Percentiles rank a stretch among this genome's conserved stretches.
These are phyloP conservation scores for Anneissia japonica DNA, from an alignment of 35 echinoderm and acorn worm genomes.

Conservation along the genomic window DNA sequence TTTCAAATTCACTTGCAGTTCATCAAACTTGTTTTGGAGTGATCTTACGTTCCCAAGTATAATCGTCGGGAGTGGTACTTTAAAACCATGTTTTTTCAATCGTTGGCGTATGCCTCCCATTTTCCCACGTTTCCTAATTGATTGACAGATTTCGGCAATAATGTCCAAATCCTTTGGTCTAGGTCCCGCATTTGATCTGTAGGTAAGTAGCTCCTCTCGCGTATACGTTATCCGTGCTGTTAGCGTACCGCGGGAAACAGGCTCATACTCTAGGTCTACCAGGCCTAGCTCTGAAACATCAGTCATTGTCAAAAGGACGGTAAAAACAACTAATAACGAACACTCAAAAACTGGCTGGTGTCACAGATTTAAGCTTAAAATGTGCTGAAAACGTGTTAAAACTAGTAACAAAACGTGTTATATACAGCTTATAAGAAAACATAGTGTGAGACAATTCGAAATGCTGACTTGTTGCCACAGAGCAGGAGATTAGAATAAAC, in stretches of 20 bases:
- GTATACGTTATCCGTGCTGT: too few relatives aligned
- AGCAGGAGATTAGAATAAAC: too few relatives aligned
- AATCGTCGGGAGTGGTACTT: constrained; percentile 25
- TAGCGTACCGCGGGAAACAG: too few relatives aligned
- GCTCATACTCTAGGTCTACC: too few relatives aligned
- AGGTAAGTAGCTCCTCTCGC: neutral
- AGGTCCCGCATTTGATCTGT: neutral
- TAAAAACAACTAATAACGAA: too few relatives aligned
- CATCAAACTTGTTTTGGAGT: constrained; percentile 53
- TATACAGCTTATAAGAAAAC: neutral
- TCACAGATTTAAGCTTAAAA: too few relatives aligned
- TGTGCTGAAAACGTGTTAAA: neutral
- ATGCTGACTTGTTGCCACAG: neutral
- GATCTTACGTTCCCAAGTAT: constrained; percentile 55
- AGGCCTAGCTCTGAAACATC: too few relatives aligned
- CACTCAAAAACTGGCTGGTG: too few relatives aligned
- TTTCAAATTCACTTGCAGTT: constrained; percentile 28
- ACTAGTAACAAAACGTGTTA: neutral
- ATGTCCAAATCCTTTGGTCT: neutral
- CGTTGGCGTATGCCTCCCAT: constrained; percentile 16
- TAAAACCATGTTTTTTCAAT: constrained; percentile 18
- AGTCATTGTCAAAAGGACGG: too few relatives aligned
- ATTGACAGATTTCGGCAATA: neutral
- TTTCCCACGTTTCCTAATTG: constrained; percentile 5
- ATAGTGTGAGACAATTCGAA: neutral